Evolutionary conservation across 2,797 vertebrate species (phyloP), one percentile per base, ranked within the genome.

Genomic region (Acrossocheilus fasciatus): DNA sequence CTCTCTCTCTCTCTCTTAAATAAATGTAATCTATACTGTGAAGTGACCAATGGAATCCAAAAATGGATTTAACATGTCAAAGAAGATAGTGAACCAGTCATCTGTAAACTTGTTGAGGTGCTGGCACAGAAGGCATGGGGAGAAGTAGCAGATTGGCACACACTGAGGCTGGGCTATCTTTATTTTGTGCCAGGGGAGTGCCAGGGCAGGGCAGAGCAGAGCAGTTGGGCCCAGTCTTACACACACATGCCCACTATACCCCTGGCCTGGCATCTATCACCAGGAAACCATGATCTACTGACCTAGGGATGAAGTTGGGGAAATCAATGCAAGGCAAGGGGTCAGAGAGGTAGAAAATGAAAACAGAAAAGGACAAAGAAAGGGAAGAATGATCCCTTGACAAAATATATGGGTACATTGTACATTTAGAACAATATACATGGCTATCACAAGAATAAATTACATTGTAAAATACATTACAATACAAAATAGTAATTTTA

Each of bases 121-220:
- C 11, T 84, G 85, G 85, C 64, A 74, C 78, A 47, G 52, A 66
- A 69, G 69, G 62, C 88, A 81, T 87, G 85, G 85, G 62, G 89
- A 76, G 89, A 87, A 84, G 88, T 47, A 84, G 84, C 88, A 90
- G 89, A 89, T 89, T 90, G 89, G 86, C 87, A 90, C 84, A 66
- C 86, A 73, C 76, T 36, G 83, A 90, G 87, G 52, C 72, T 85
- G 83, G 74, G 75, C 88, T 89, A 85, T 90, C 88, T 89, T 83
- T 88, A 85, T 75, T 89, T 74, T 54, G 68, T 88, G 88, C 89
- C 86, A 88, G 87, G 87, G 76, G 77, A 85, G 86, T 68, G 73
- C 81, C 81, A 88, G 81, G 81, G 77, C 86, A 87, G 87, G 82
- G 74, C 76, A 43, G 70, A 66, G 64, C 75, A 68, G 70, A 82